These are phyloP conservation scores for Drosophila triauraria DNA, from an alignment of 1,140 invertebrate species.

Conservation along the genomic window DNA sequence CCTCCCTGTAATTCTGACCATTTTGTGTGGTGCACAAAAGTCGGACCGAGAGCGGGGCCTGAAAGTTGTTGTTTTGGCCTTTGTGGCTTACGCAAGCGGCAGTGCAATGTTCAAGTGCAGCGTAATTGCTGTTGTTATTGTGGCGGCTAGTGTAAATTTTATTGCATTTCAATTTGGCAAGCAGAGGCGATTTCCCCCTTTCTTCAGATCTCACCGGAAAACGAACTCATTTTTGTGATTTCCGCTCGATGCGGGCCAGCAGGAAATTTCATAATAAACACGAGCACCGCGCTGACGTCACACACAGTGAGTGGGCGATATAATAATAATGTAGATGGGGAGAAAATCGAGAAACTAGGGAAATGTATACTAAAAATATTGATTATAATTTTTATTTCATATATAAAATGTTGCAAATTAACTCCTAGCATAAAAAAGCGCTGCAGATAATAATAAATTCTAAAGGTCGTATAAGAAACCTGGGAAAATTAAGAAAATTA, in stretches of 20 bases:
- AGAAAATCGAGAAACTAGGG: not conserved
- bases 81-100: constrained; percentile 37
- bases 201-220: constrained; percentile 65
- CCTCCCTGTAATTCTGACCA: not conserved
- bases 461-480: too few species aligned
- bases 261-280: constrained; percentile 76
- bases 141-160: constrained; percentile 71
- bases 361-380: not conserved
- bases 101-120: constrained; percentile 40
- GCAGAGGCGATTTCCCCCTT: constrained; percentile 54
- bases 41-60: not conserved
- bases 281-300: constrained; percentile 37
- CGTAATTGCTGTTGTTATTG: constrained; percentile 66
- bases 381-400: too few species aligned
- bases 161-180: constrained; percentile 80
- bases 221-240: constrained; percentile 79
- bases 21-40: constrained; percentile 54
- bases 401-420: too few species aligned
- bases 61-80: constrained; percentile 29
- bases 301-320: not conserved
- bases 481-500: too few species aligned
- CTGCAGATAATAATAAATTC: too few species aligned
- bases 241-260: constrained; percentile 52
- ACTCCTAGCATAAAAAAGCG: too few species aligned
- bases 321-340: not conserved